A percentile compares a stretch with the other conserved stretches of the same genome.
Evolutionary conservation across 92 coral and sea anemone species (phyloP).

Genomic region (Isaurus tuberculatus): DNA sequence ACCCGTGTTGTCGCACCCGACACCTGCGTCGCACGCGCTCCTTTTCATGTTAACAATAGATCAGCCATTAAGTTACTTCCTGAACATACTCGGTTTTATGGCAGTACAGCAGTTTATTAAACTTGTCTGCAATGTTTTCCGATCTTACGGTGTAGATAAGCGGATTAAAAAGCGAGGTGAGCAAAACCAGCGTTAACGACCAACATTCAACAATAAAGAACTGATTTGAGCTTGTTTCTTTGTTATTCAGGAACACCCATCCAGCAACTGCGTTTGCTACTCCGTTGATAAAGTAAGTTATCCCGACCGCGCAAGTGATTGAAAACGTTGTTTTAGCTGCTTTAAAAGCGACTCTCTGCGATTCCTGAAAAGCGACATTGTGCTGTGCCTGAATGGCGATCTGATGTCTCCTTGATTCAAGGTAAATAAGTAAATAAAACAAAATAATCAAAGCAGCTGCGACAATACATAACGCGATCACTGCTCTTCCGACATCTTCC

Average conservation of each 20-base stretch:
- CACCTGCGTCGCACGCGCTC: too few relatives aligned
- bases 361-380: background rate
- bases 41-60: too few relatives aligned
- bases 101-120: background rate
- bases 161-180: constrained; percentile 14
- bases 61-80: background rate
- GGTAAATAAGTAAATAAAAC: constrained; percentile 1
- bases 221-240: background rate
- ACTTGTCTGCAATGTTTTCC: background rate
- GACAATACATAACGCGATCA: background rate
- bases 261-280: background rate
- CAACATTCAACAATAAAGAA: constrained; percentile 16
- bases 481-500: background rate
- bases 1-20: too few relatives aligned
- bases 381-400: background rate
- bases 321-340: constrained; percentile 29
- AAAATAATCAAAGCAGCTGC: background rate
- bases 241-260: background rate
- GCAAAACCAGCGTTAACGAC: constrained; percentile 9
- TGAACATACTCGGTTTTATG: background rate
- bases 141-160: constrained; percentile 18
- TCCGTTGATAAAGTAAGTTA: background rate
- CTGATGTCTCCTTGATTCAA: constrained; percentile 17
- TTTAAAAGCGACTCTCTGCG: background rate
- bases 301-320: background rate